phyloP scores from a whole-genome alignment of 2,113 vertebrate genomes.

The Entelurus aequoreus region DNA sequence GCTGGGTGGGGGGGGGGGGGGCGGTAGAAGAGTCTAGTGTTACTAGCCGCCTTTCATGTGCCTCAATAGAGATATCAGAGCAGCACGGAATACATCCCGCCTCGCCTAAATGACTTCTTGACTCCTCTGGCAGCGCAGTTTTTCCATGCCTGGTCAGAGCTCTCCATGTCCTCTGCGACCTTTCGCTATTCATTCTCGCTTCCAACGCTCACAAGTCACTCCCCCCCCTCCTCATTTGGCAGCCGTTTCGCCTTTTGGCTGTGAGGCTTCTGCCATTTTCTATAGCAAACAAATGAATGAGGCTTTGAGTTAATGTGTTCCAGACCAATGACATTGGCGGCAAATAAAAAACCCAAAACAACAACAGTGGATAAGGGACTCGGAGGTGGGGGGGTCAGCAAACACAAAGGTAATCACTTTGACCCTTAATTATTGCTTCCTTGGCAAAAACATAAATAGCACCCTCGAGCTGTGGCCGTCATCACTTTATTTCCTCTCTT shows the following conservation, averaged over 20 bases:
- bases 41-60: slow-evolving; percentile 60
- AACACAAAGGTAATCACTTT: slow-evolving; percentile 67
- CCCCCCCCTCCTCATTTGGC: slow-evolving; percentile 15
- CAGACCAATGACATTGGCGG: slow-evolving; percentile 43
- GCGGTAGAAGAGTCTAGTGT: slow-evolving; percentile 31
- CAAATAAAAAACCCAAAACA: slow-evolving; percentile 19
- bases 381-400: slow-evolving; percentile 31
- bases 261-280: slow-evolving; percentile 38
- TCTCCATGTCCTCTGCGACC: slow-evolving; percentile 49
- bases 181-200: slow-evolving; percentile 46
- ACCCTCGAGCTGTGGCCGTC: slow-evolving; percentile 28
- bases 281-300: slow-evolving; percentile 35
- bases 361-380: slow-evolving; percentile 22
- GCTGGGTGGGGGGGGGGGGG: neutral
- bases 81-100: slow-evolving; percentile 11
- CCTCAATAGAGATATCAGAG: slow-evolving; percentile 39
- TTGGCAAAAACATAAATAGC: slow-evolving; percentile 50
- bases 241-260: slow-evolving; percentile 34
- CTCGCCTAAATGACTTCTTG: slow-evolving; percentile 35
- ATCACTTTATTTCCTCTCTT: slow-evolving; percentile 32
- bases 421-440: slow-evolving; percentile 70
- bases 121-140: slow-evolving; percentile 32
- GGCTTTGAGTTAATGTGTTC: slow-evolving; percentile 58
- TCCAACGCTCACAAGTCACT: neutral
- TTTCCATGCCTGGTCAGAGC: slow-evolving; percentile 25